A percentile compares a stretch with the other conserved stretches of the same genome.
phyloP scores from a whole-genome alignment of 1,140 invertebrate species.

The Cydia pomonella region DNA sequence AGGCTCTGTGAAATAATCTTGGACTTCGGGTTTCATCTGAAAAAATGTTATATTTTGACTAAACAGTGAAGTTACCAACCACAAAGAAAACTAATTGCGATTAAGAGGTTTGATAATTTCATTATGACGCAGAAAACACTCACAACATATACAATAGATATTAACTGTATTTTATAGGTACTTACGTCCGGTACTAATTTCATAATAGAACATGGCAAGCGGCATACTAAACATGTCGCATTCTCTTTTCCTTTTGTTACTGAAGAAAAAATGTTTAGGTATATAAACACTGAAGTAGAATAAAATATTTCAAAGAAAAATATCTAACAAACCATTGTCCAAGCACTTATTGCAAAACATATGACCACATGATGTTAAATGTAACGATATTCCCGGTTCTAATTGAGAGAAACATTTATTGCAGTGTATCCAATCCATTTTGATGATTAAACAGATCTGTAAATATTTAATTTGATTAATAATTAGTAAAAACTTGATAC shows the following conservation, averaged over 20 bases:
- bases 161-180: slow-evolving; percentile 41
- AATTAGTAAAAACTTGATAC: background rate
- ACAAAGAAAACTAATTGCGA: background rate
- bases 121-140: background rate
- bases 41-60: slow-evolving; percentile 35
- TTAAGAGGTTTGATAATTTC: background rate
- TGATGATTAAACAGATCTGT: slow-evolving; percentile 7
- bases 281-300: slow-evolving; percentile 8
- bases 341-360: slow-evolving; percentile 78
- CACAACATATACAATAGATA: slow-evolving; percentile 34
- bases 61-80: background rate
- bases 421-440: slow-evolving; percentile 81
- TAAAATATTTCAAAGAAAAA: slow-evolving; percentile 35
- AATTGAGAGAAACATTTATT: slow-evolving; percentile 77
- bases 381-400: slow-evolving; percentile 68
- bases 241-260: slow-evolving; percentile 53
- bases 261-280: background rate
- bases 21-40: slow-evolving; percentile 77
- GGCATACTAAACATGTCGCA: slow-evolving; percentile 71
- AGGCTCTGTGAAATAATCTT: slow-evolving; percentile 78
- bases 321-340: slow-evolving; percentile 59
- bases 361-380: slow-evolving; percentile 78
- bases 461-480: background rate
- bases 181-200: slow-evolving; percentile 76
- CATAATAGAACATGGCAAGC: slow-evolving; percentile 70